These are phyloP conservation scores for Eurypyga helias DNA, from an alignment of 2,113 vertebrate genomes.

Conservation along the genomic window DNA sequence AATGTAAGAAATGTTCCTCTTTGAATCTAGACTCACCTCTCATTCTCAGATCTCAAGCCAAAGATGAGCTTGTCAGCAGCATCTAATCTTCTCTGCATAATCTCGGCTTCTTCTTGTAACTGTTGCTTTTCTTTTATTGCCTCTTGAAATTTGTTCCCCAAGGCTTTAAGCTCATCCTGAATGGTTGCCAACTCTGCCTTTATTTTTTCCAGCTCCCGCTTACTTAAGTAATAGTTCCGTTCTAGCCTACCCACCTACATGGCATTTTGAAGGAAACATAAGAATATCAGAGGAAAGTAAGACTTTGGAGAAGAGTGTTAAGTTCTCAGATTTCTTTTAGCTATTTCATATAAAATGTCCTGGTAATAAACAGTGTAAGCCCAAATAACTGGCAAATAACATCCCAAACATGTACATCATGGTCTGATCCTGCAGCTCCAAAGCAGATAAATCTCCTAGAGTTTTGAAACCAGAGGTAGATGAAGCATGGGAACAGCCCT, in stretches of 20 bases:
- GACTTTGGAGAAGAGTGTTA: neutral
- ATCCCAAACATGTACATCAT: neutral
- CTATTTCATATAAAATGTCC: neutral
- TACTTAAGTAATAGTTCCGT: constrained; percentile 87
- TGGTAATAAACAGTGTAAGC: neutral
- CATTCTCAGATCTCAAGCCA: constrained; percentile 91
- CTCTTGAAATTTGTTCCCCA: constrained; percentile 85
- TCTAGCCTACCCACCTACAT: constrained; percentile 90
- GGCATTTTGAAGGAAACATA: neutral
- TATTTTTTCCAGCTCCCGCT: constrained; percentile 87
- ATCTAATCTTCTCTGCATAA: constrained; percentile 91
- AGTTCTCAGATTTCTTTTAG: neutral
- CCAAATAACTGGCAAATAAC: neutral
- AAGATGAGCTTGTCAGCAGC: constrained; percentile 95
- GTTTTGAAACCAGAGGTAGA: neutral
- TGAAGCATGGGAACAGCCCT: neutral
- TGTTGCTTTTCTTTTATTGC: constrained; percentile 87
- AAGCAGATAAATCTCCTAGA: neutral
- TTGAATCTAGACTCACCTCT: constrained; percentile 78
- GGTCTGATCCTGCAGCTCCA: neutral
- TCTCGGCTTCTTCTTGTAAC: constrained; percentile 90
- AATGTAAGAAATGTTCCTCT: neutral
- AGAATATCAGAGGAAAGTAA: neutral
- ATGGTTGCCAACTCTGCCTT: constrained; percentile 84
- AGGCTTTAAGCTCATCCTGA: constrained; percentile 84